Percentiles rank a stretch among this genome's conserved stretches.
These are phyloP conservation scores for Lithobates sylvaticus DNA, from an alignment of 2,797 vertebrate genomes.

Conservation along the genomic window DNA sequence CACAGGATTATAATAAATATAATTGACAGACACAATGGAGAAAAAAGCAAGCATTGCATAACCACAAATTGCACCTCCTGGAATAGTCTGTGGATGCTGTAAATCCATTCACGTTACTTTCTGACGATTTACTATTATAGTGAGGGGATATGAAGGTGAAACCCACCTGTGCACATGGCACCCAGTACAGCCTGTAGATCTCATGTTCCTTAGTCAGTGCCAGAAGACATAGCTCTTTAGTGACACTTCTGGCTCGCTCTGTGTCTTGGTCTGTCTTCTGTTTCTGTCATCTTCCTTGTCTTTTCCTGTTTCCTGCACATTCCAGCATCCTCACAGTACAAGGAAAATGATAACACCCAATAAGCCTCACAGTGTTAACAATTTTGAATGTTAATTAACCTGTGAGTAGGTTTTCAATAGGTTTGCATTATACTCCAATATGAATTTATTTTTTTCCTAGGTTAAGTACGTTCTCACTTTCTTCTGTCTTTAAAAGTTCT, in stretches of 20 bases:
- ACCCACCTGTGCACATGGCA: background rate
- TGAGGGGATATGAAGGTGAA: background rate
- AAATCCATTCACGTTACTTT: conserved; percentile 3
- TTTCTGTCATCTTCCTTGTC: conserved; percentile 1
- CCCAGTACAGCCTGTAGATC: background rate
- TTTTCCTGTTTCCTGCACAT: background rate
- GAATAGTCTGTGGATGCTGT: background rate
- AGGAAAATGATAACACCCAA: no score
- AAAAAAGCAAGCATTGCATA: background rate
- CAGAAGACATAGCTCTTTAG: background rate
- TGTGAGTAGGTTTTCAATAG: no score
- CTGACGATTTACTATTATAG: background rate
- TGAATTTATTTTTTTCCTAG: no score
- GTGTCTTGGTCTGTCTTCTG: background rate
- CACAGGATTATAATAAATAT: background rate
- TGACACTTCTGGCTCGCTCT: conserved; percentile 16
- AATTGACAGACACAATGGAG: background rate
- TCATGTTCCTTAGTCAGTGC: conserved; percentile 1
- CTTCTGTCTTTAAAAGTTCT: no score
- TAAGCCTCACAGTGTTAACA: no score
- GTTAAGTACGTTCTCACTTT: no score
- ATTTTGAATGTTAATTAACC: no score
- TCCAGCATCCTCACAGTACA: background rate
- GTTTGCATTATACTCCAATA: no score
- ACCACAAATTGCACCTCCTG: background rate